A percentile compares a stretch with the other conserved stretches of the same genome.
phyloP scores from a whole-genome alignment of 2,797 vertebrate species.

The Tachyglossus aculeatus region DNA sequence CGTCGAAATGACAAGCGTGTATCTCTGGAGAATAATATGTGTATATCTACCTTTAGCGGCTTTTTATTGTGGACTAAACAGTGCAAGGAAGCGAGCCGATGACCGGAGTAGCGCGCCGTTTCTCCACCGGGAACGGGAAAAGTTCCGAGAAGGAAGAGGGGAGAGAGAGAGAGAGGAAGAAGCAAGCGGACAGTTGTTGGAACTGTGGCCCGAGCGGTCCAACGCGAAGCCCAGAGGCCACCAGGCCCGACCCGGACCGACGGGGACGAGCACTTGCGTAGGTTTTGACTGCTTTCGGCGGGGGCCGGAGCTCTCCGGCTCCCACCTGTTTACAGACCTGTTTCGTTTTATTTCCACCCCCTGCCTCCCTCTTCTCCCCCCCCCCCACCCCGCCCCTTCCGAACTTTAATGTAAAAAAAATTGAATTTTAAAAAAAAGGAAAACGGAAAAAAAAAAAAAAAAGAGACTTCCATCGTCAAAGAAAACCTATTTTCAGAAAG shows the following conservation, averaged over 20 bases:
- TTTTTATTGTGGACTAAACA: conserved; percentile 92
- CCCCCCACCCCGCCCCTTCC: too few relatives aligned
- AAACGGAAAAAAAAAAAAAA: conserved; percentile 67
- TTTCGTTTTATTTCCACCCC: conserved; percentile 78
- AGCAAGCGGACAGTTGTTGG: conserved; percentile 73
- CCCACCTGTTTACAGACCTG: conserved; percentile 95
- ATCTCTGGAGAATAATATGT: conserved; percentile 90
- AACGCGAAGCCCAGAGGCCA: too few relatives aligned
- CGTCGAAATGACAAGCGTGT: conserved; percentile 83
- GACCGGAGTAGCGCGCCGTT: conserved; percentile 93
- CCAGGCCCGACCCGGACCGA: conserved; percentile 73
- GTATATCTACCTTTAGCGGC: conserved; percentile 96
- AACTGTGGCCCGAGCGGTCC: conserved; percentile 93
- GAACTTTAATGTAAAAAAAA: conserved; percentile 83
- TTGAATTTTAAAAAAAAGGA: conserved; percentile 78
- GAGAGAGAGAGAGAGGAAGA: too few relatives aligned
- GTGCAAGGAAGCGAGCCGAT: conserved; percentile 85
- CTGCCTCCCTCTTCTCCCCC: conserved; percentile 10
- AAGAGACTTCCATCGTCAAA: conserved; percentile 85
- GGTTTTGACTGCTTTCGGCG: conserved; percentile 79
- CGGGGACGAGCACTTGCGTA: conserved; percentile 76
- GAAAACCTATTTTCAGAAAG: conserved; percentile 89
- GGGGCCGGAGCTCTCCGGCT: conserved; percentile 72
- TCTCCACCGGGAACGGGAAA: conserved; percentile 80
- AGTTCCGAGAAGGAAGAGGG: conserved; percentile 65